Base-by-base conservation (phyloP, 2,888 invertebrate genomes). In the Cataglyphis altisquamis region DNA sequence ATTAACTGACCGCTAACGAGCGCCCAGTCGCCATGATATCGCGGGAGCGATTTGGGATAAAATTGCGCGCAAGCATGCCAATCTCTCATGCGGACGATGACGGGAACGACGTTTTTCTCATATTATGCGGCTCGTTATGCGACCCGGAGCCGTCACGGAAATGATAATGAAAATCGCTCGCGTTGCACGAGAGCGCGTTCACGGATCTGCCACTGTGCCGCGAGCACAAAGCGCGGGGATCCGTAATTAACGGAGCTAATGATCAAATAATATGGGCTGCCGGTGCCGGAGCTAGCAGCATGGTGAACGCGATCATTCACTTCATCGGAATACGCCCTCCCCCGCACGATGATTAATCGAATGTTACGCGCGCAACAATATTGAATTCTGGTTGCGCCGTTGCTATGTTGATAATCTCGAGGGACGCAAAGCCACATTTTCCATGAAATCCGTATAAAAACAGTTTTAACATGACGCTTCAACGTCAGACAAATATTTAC, bases 181-280 rank as follows among this genome's bases (percentile, higher is more conserved):
- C 9, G 39, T 55, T 29, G 15, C 39, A n/a, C 66, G 18, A 57
- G 32, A 29, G 41, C 18, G 41, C 21, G 67, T 21, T 18, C 75
- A 67, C 12, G 55, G 57, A 57, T 60, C 39, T 25, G 70, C 45
- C 29, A 18, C 21, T 25, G 55, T 12, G 41, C 62, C 21, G 18
- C 32, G 68, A 57, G 41, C 68, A 57, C 77, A 77, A 77, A 70
- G 73, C 48, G 52, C 29, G 55, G 48, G 36, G 45, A 45, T 62
- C 66, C 83, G 85, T 89, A 89, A 89, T 89, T 89, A 89, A 89
- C 89, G 89, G 63, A 72, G 89, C 87, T 88, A 89, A 89, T 89
- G 87, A 87, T 89, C 88, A 85, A 87, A 87, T 89, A 89, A 89
- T 89, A 86, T 83, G 83, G 78, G 29, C 45, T 66, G 57, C 32